A percentile compares a stretch with the other conserved stretches of the same genome.
These are phyloP conservation scores for Notiomystis cincta DNA, from an alignment of 2,113 vertebrate species.

Conservation along the genomic window DNA sequence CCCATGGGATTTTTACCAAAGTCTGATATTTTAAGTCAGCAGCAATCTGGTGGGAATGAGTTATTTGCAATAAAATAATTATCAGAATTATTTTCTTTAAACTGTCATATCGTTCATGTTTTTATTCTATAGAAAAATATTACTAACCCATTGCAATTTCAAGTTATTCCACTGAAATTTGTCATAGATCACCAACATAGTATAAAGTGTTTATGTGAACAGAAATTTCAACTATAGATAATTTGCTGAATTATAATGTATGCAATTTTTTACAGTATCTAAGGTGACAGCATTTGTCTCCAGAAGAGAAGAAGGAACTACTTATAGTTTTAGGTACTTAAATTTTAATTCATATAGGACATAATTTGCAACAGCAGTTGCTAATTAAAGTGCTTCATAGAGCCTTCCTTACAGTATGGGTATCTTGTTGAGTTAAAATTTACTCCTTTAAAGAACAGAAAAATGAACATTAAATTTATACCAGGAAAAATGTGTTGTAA, in stretches of 20 bases:
- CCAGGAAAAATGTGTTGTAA: not conserved
- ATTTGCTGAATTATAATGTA: not conserved
- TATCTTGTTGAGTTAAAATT: not conserved
- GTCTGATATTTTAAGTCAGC: not conserved
- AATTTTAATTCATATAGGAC: not conserved
- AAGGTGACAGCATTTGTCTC: not conserved
- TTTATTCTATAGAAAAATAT: not conserved
- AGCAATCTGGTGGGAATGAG: not conserved
- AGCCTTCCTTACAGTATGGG: not conserved
- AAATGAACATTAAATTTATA: not conserved
- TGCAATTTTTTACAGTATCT: not conserved
- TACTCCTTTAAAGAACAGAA: not conserved
- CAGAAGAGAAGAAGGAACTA: not conserved
- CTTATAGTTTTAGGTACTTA: not conserved
- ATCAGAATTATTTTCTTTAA: not conserved
- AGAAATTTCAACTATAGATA: not conserved
- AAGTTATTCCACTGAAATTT: not conserved
- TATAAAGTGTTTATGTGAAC: not conserved
- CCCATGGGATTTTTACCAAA: not conserved
- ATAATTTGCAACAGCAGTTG: not conserved
- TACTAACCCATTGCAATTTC: not conserved
- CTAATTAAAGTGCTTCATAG: slow-evolving; percentile 7
- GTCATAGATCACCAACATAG: not conserved
- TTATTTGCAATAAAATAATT: not conserved
- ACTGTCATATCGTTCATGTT: not conserved